Evolutionary conservation across 1,140 invertebrate genomes (phyloP), one percentile per base, ranked within the genome.

Genomic region (Rhopalosiphum padi): DNA sequence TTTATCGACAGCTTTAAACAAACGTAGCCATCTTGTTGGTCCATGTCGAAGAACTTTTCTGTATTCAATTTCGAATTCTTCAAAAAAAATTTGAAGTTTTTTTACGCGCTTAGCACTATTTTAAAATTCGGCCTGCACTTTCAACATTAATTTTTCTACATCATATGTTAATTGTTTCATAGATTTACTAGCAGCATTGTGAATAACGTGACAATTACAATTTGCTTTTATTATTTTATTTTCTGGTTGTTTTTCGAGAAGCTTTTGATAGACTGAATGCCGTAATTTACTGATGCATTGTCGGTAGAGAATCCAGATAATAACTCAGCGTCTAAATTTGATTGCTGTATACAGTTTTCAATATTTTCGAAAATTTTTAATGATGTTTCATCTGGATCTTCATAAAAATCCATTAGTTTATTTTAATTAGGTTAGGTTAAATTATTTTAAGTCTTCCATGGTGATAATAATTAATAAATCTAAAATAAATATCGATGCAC

Each of bases 341-440:
- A 93, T 94, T 55, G 21, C 55, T 46, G 94, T 37, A 41, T 46
- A 25, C 18, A 82, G 35, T 35, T 82, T 90, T 51, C 77, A 83
- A 94, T 94, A 25, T 77, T 93, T 93, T 83, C 93, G 92, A 77
- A 94, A 9, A 94, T 94, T 48, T 46, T 93, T 94, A 88, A 51
- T 51, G 94, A 93, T 35, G 55, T 51, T 68, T 94, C 94, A 51
- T 94, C 43, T 11, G 92, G 22, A 68, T 94, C 60, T 91, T 94
- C 88, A 94, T 92, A 94, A 94, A 94, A 94, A 94, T 94, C 94
- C 41, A 94, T 41, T 21, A 94, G 85, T 60, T 91, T 92, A 94
- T 94, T 90, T 95, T 95, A 77, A n/a, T n/a, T n/a, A n/a, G n/a
- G n/a, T n/a, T n/a, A n/a, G n/a, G n/a, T n/a, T n/a, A n/a, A n/a